Percentiles rank a stretch among this genome's conserved stretches.
phyloP scores from a whole-genome alignment of 2,113 vertebrate species.

The Passer montanus region DNA sequence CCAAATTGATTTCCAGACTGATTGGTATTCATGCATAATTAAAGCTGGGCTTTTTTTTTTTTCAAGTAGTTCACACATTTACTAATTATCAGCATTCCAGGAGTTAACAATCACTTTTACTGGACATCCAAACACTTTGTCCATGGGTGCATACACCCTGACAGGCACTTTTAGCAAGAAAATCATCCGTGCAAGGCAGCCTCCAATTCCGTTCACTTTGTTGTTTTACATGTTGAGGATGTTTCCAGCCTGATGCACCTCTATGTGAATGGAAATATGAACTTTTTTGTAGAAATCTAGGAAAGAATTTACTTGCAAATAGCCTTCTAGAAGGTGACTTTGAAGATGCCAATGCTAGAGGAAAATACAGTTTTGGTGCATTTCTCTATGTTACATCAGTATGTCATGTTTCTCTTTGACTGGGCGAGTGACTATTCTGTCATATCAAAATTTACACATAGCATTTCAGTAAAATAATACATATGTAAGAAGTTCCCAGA shows the following conservation, averaged over 20 bases:
- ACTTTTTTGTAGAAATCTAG: neutral
- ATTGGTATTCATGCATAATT: neutral
- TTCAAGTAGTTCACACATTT: neutral
- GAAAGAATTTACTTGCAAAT: neutral
- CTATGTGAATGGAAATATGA: neutral
- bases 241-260: neutral
- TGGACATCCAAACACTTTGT: neutral
- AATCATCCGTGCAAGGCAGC: rapidly evolving
- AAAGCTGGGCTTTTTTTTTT: neutral
- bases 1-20: conserved; percentile 10
- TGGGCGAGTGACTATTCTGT: neutral
- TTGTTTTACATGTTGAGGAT: neutral
- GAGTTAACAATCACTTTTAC: neutral
- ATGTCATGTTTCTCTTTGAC: neutral
- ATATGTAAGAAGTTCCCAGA: neutral
- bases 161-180: neutral
- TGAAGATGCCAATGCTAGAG: neutral
- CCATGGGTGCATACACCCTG: neutral
- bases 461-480: neutral
- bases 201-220: neutral
- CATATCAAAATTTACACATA: neutral
- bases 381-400: neutral
- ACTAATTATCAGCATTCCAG: neutral
- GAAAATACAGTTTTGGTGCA: neutral
- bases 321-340: neutral